Base-by-base conservation (phyloP, 2,113 vertebrate species). In the Scomber colias region DNA sequence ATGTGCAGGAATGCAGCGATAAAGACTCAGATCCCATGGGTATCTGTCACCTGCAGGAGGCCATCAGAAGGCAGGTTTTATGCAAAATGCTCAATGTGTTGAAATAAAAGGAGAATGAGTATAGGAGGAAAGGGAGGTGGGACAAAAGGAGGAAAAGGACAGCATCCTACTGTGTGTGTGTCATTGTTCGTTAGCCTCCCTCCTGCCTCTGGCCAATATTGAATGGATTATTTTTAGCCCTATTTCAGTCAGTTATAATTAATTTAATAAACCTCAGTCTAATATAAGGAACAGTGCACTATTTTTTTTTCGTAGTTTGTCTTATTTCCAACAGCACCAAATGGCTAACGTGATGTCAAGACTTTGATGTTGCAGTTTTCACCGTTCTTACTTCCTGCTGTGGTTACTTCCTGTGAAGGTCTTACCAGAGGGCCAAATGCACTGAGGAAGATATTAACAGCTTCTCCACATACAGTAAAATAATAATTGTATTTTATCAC, bases 401-500 rank as follows among this genome's bases (percentile, higher is more conserved):
- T 50, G 69, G 24, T 27, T 27, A 27, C 24, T 3, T 27, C 72
- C 44, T 35, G 4, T 72, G 9, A 71, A 51, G 57, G 44, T 44
- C 11, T 83, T 35, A 12, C 57, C 54, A 77, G 75, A 84, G 72
- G 48, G 49, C 14, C 56, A 72, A 60, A 40, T 48, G 9, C 56
- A 65, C 48, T 17, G 49, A 67, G 17, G 19, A 50, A 81, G 61
- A 54, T 62, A 51, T 68, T 71, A 71, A 73, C 61, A 74, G 51
- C 60, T 71, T 63, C 11, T 75, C 50, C 60, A 59, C 35, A 78
- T 48, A 75, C 11, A 63, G 17, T 65, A 65, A 75, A 77, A 50
- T 44, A 68, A 71, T 71, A 40, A 82, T 86, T 77, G 75, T 55
- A 60, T 85, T 77, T 70, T 50, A 71, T 79, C 69, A 62, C 62